These are phyloP conservation scores for Caenorhabditis zanzibari DNA, from an alignment of 2,888 invertebrate species.

Conservation along the genomic window DNA sequence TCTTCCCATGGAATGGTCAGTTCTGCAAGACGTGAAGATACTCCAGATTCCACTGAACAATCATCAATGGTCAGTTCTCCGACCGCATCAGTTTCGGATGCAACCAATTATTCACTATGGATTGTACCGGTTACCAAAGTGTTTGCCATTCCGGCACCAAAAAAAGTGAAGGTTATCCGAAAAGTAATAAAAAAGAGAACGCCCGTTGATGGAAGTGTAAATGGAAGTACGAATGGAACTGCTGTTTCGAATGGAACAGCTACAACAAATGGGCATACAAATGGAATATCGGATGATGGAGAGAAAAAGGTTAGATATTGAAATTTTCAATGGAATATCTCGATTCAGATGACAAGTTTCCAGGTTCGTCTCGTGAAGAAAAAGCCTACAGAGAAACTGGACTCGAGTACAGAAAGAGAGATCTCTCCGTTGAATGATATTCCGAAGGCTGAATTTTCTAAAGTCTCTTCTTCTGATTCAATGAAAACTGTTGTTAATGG, in stretches of 20 bases:
- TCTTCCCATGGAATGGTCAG: slow-evolving; percentile 62
- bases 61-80: slow-evolving; percentile 72
- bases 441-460: slow-evolving; percentile 54
- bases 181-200: slow-evolving; percentile 75
- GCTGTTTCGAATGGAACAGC: slow-evolving; percentile 12
- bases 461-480: slow-evolving; percentile 53
- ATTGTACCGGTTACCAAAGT: slow-evolving; percentile 75
- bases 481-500: slow-evolving; percentile 62
- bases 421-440: slow-evolving; percentile 63
- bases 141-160: slow-evolving; percentile 74
- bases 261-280: slow-evolving; percentile 28
- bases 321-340: slow-evolving; percentile 2
- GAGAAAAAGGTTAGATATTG: slow-evolving; percentile 48
- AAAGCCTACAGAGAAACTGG: slow-evolving; percentile 47
- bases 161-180: slow-evolving; percentile 74
- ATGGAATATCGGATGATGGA: slow-evolving; percentile 53
- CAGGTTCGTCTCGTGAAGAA: slow-evolving; percentile 68
- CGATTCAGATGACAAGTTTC: slow-evolving; percentile 55
- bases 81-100: slow-evolving; percentile 69
- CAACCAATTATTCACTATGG: slow-evolving; percentile 73
- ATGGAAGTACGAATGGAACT: slow-evolving; percentile 38
- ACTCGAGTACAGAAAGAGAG: slow-evolving; percentile 51
- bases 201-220: slow-evolving; percentile 44
- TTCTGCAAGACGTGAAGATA: slow-evolving; percentile 67
- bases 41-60: slow-evolving; percentile 73